Base-by-base conservation (phyloP, 1,140 invertebrate genomes). In the Drosophila santomea region DNA sequence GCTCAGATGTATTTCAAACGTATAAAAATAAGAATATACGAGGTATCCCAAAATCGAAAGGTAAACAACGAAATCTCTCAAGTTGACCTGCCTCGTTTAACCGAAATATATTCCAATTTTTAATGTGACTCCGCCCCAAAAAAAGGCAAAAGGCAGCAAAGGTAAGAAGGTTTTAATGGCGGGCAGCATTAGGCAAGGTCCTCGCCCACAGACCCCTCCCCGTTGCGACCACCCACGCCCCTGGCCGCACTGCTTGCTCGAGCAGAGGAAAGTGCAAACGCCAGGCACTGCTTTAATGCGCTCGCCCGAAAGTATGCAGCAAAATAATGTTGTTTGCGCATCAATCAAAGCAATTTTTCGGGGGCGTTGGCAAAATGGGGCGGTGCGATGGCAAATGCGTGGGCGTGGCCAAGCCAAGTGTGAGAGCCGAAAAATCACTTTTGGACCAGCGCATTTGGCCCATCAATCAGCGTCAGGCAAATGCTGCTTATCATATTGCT, bases 381-480 rank as follows among this genome's bases (percentile, higher is more conserved):
- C 28, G 48, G 3, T 25, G 32, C 11, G 12, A 5, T 3, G 12
- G 3, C 48, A 20, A 25, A 25, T 17, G 48, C 10, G 38, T 28
- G 25, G 66, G 62, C 48, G 66, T 45, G 52, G 17, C 63, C 6
- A 14, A 25, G 17, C 63, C 6, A 14, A 25, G 32, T 4, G 36
- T 14, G 12, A 0, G 28, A 50, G 67, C 28, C 51, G 36, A 57
- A 69, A 48, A 71, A 48, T 71, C 67, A 71, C 64, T 71, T 71
- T 71, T 71, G 35, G 43, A 57, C 51, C 28, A 58, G n/a, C 51
- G 66, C 32, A 36, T 57, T 25, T 28, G 17, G 67, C 44, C 50
- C 67, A 71, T 86, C 83, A 78, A 74, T 86, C 83, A 82, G 74
- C 51, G 66, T 88, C 82, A 72, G 60, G 50, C 51, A 67, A 81